Evolutionary conservation across 2,113 vertebrate species (phyloP).

Genomic region (Marcusenius ussheri): DNA sequence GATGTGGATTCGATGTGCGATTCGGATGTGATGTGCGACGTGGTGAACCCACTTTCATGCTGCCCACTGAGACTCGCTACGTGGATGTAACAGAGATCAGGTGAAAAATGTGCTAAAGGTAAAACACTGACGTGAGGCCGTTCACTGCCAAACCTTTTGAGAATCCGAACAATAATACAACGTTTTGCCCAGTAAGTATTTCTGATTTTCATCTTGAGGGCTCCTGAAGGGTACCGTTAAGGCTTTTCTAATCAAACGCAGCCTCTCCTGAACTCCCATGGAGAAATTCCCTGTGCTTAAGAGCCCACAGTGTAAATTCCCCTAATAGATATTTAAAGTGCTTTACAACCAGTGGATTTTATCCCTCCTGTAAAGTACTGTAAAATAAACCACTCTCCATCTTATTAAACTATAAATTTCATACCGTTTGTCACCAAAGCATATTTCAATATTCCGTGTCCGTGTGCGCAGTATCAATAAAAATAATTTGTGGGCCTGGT

Average conservation of each 20-base stretch:
- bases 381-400: conserved; percentile 39
- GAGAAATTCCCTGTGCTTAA: conserved; percentile 32
- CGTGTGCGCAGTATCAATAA: conserved; percentile 41
- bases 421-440: conserved; percentile 38
- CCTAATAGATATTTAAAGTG: conserved; percentile 41
- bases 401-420: conserved; percentile 62
- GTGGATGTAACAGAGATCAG: not conserved
- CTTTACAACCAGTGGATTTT: conserved; percentile 40
- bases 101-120: not conserved
- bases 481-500: conserved; percentile 25
- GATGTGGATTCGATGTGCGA: not conserved
- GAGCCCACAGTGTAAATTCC: conserved; percentile 42
- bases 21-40: not conserved
- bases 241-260: conserved; percentile 35
- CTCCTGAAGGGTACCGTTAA: conserved; percentile 37
- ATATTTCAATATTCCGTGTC: conserved; percentile 37
- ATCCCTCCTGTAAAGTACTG: conserved; percentile 43
- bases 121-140: not conserved
- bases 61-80: not conserved
- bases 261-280: conserved; percentile 36
- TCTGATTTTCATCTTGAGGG: conserved; percentile 30
- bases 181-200: conserved; percentile 35
- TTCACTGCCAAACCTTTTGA: conserved; percentile 17
- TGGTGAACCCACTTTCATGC: not conserved
- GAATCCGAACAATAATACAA: conserved; percentile 37